Evolutionary conservation across 2,888 invertebrate species (phyloP).

Genomic region (Caenorhabditis doughertyi): DNA sequence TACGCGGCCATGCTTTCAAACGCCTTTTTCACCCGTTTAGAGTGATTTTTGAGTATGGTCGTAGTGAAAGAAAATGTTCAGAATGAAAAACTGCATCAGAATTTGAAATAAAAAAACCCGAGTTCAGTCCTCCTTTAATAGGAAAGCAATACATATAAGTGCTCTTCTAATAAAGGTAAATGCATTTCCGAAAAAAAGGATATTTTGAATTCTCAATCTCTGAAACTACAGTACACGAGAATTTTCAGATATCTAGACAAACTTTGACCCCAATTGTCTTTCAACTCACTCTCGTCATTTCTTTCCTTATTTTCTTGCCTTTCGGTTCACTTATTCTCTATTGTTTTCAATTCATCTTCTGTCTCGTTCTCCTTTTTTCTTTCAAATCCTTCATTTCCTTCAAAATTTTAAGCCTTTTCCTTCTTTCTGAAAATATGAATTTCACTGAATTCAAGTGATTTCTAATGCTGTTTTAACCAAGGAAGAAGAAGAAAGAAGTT

Average conservation of each 20-base stretch:
- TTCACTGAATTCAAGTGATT: not conserved
- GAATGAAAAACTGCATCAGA: no score
- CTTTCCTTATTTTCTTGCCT: not conserved
- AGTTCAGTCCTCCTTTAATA: no score
- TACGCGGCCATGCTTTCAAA: no score
- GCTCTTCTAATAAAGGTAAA: no score
- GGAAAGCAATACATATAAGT: no score
- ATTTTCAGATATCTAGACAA: no score
- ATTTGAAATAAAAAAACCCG: no score
- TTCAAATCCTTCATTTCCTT: not conserved
- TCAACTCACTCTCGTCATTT: conserved; percentile 14
- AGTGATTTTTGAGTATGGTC: no score
- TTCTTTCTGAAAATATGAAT: not conserved
- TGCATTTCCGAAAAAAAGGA: no score
- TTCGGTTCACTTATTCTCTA: conserved; percentile 26
- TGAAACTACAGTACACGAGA: not conserved
- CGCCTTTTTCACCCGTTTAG: no score
- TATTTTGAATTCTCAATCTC: no score
- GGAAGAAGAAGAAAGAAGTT: not conserved
- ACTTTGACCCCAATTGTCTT: conserved; percentile 1
- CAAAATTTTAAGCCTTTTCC: not conserved
- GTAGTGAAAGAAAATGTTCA: no score
- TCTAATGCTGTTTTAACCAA: not conserved
- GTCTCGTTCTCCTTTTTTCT: not conserved
- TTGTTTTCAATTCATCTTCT: not conserved